Percentiles rank a stretch among this genome's conserved stretches.
These are phyloP conservation scores for Seira musarum DNA, from an alignment of 2,888 invertebrate genomes.

Conservation along the genomic window DNA sequence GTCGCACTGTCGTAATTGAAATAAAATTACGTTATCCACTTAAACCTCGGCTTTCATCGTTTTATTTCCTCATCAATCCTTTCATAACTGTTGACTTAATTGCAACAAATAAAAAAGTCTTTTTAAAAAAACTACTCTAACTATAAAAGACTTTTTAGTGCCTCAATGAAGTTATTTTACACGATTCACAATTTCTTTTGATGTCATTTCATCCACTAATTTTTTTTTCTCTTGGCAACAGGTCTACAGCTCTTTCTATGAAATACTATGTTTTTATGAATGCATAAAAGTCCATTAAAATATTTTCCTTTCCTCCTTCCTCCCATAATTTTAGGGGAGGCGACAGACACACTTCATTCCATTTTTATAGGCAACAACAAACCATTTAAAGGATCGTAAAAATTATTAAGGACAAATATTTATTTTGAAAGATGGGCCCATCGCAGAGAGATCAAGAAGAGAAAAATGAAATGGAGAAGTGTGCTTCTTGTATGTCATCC, in stretches of 20 bases:
- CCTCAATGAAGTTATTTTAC: conserved; percentile 39
- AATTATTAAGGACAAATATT: conserved; percentile 58
- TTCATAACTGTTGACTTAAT: not conserved
- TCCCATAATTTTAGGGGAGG: conserved; percentile 26
- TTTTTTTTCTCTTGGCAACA: conserved; percentile 48
- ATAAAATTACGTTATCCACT: not conserved
- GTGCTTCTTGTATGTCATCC: conserved; percentile 12
- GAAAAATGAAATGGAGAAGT: conserved; percentile 13
- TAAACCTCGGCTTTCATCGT: not conserved
- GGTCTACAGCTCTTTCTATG: conserved; percentile 34
- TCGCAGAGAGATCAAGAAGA: not conserved
- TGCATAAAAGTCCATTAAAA: conserved; percentile 22
- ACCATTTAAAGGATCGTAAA: conserved; percentile 56
- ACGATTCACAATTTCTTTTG: conserved; percentile 25
- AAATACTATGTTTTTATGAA: conserved; percentile 21
- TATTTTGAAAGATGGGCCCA: conserved; percentile 47
- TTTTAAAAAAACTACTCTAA: no score
- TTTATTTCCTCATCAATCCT: not conserved
- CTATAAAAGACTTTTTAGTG: conserved; percentile 13
- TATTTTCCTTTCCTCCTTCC: conserved; percentile 7
- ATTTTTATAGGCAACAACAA: conserved; percentile 51
- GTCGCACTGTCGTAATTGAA: not conserved
- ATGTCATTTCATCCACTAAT: conserved; percentile 25
- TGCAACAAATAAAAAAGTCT: not conserved
- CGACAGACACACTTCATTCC: conserved; percentile 41